A percentile compares a stretch with the other conserved stretches of the same genome.
Conservation (phyloP, 1,140 invertebrate genomes). For the Panonychus citri region DNA sequence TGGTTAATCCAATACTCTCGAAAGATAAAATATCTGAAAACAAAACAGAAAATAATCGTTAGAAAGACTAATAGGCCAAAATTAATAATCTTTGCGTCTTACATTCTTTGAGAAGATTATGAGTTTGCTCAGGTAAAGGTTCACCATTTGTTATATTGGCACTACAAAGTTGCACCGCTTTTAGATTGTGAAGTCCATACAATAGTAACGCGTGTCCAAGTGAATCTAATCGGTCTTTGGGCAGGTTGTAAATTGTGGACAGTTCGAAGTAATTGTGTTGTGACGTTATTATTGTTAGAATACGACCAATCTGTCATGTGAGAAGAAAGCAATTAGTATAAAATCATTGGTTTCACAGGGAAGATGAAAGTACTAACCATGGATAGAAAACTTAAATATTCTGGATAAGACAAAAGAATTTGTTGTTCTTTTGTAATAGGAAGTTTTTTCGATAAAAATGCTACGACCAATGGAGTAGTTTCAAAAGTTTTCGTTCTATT, state of each 20-base stretch:
- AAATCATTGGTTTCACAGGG: no score
- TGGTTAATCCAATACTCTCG: conserved; percentile 24
- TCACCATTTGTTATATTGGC: background rate
- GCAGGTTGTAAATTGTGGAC: background rate
- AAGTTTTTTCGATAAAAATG: background rate
- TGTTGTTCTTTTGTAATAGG: no score
- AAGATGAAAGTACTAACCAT: no score
- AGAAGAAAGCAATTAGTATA: background rate
- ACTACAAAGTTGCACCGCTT: background rate
- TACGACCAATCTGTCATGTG: background rate
- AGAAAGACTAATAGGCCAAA: background rate
- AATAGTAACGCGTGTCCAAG: background rate
- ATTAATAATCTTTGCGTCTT: background rate
- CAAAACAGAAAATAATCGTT: background rate
- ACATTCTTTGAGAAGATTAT: background rate
- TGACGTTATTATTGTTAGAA: background rate
- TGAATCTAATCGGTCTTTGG: background rate
- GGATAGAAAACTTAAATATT: no score
- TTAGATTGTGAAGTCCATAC: background rate
- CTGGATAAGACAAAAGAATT: no score
- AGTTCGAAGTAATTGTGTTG: background rate
- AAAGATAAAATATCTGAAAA: background rate
- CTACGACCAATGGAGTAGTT: background rate
- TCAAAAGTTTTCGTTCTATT: background rate
- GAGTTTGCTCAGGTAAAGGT: background rate